phyloP scores from a whole-genome alignment of 2,113 vertebrate genomes.

The Cinclus mexicanus region DNA sequence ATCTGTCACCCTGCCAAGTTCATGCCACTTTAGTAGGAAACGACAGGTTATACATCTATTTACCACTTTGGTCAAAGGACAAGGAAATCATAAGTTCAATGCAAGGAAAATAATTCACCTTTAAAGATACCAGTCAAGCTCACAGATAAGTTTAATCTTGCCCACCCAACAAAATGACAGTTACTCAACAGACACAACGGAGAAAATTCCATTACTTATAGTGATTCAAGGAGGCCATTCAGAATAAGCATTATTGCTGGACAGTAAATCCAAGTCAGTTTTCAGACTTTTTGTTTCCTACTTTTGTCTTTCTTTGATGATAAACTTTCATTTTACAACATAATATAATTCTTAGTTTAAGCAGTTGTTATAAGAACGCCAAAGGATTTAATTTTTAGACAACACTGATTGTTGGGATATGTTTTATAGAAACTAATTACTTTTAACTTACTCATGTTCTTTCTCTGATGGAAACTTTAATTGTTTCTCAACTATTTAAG shows the following conservation, averaged over 20 bases:
- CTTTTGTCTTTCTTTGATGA: background rate
- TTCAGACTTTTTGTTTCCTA: background rate
- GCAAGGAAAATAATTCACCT: background rate
- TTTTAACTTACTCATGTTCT: slow-evolving; percentile 16
- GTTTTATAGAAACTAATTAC: slow-evolving; percentile 13
- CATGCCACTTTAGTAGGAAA: background rate
- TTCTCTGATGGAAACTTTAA: slow-evolving; percentile 8
- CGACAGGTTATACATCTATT: background rate
- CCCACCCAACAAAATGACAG: background rate
- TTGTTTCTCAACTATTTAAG: slow-evolving; percentile 22
- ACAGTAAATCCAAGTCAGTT: background rate
- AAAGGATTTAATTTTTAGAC: slow-evolving; percentile 9
- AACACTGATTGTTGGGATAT: background rate
- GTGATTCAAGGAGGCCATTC: background rate
- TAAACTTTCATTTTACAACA: background rate
- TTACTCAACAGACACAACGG: background rate
- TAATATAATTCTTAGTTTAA: slow-evolving; percentile 9
- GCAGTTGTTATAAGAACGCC: background rate
- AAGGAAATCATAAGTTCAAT: background rate
- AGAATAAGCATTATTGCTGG: background rate
- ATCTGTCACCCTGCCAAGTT: background rate
- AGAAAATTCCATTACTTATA: background rate
- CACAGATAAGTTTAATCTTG: background rate
- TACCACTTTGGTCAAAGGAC: background rate
- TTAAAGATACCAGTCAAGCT: background rate